A percentile compares a stretch with the other conserved stretches of the same genome.
Conservation (phyloP, 2,113 vertebrate genomes). For the Benitochromis conjunctus region DNA sequence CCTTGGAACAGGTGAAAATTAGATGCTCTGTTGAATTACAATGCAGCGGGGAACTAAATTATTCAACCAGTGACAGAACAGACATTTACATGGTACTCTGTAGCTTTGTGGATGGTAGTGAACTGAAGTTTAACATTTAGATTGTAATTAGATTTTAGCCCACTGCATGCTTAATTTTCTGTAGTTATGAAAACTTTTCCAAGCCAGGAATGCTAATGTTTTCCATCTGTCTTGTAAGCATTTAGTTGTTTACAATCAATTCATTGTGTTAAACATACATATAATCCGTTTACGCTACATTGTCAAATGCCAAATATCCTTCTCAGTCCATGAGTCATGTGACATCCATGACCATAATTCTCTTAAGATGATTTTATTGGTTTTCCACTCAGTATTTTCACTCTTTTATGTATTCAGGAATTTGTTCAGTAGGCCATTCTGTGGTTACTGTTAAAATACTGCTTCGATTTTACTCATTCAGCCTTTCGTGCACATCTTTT, state of each 20-base stretch:
- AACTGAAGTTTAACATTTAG: background rate
- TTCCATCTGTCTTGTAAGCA: background rate
- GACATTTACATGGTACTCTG: background rate
- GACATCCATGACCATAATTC: background rate
- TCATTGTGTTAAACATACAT: background rate
- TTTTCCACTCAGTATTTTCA: background rate
- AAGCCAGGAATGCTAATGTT: background rate
- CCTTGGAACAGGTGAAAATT: slow-evolving; percentile 21
- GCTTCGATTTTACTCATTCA: slow-evolving; percentile 16
- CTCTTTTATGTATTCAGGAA: background rate
- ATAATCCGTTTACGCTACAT: background rate
- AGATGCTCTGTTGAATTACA: slow-evolving; percentile 12
- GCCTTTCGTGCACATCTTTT: slow-evolving; percentile 29
- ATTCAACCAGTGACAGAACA: background rate
- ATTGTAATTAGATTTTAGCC: background rate
- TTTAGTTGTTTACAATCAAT: background rate
- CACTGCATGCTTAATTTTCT: background rate
- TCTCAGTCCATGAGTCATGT: background rate
- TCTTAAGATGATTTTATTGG: background rate
- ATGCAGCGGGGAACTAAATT: background rate
- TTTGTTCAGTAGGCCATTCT: slow-evolving; percentile 15
- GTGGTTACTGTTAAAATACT: slow-evolving; percentile 19
- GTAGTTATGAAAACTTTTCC: background rate
- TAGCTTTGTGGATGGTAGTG: background rate
- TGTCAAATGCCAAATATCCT: background rate